Base-by-base conservation (phyloP, 2,113 vertebrate species). In the Erinaceus europaeus region DNA sequence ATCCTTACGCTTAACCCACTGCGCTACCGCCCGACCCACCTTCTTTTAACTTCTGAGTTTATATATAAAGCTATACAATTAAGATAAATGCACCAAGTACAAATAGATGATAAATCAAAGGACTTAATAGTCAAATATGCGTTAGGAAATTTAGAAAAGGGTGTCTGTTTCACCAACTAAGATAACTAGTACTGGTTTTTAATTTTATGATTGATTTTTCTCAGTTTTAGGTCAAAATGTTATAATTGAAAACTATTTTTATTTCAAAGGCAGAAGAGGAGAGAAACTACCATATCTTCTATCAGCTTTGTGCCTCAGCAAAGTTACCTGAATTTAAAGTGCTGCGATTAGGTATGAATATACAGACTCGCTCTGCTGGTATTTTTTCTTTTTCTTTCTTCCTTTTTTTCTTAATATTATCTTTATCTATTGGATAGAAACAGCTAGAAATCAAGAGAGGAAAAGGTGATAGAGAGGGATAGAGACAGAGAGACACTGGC, bases 271-370 rank as follows among this genome's bases (percentile, higher is more conserved):
- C 99, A 80, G 99, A 99, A 80, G 99, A 99, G 46, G 99, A 99
- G 96, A 98, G 99, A 96, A 99, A 99, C 96, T 99, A 99, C 92
- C 99, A 99, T 88, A 98, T 99, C 95, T 99, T 99, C 97, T 99
- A 99, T 96, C 99, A 99, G 91, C 98, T 99, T 72, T 99, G 99
- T 97, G 98, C 99, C 88, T 99, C 98, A 76, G 97, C 98, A 88
- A 96, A 98, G 77, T 95, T 99, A 90, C 98, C 98, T 0, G 99
- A 99, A 95, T 98, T 98, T 95, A 98, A 98, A 96, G 96, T 88
- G 71, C 97, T 99, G 1, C 97, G 97, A 83, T 98, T 99, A 92
- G 97, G 99, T 99, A 98, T 53, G 97, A 53, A 84, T 69, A 38
- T 80, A 27, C 87, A 4, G 0, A 61, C 80, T 69, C 88, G 38